Conservation (phyloP, 2,888 invertebrate species). For the Galeopsomyia nigrocyanea region DNA sequence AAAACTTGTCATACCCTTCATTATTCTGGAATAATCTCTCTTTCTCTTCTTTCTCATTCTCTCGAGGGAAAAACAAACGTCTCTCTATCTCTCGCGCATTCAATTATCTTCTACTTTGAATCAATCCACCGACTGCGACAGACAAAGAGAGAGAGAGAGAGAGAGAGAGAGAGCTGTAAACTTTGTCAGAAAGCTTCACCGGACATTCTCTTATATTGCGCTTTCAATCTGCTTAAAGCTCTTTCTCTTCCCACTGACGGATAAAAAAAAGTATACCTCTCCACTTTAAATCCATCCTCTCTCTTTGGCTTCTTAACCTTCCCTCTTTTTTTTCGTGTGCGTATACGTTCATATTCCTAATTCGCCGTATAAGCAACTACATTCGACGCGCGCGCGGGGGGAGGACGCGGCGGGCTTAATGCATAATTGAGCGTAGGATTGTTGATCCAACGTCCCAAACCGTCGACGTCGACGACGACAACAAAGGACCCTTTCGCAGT, state of each 20-base stretch:
- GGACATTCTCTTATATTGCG: conserved; percentile 42
- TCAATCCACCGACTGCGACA: conserved; percentile 16
- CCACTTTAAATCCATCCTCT: conserved; percentile 28
- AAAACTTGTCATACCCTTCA: too few species aligned
- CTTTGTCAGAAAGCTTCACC: conserved; percentile 28
- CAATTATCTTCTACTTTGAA: conserved; percentile 29
- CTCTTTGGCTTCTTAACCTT: conserved; percentile 33
- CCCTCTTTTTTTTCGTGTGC: too few species aligned
- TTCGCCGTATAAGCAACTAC: conserved; percentile 15
- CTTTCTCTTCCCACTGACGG: conserved; percentile 2
- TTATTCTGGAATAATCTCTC: too few species aligned
- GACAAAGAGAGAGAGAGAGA: too few species aligned
- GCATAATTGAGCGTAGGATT: conserved; percentile 26
- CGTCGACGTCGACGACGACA: neutral
- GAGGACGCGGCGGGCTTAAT: too few species aligned
- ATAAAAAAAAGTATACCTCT: conserved; percentile 35
- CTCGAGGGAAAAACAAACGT: conserved; percentile 15
- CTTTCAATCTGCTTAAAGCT: conserved; percentile 46
- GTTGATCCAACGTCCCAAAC: conserved; percentile 16
- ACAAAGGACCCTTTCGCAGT: conserved; percentile 30
- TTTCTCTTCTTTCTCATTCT: neutral
- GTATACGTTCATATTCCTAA: conserved; percentile 21
- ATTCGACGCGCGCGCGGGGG: too few species aligned
- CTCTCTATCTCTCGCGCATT: conserved; percentile 10
- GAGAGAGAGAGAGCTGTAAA: conserved; percentile 13